A percentile compares a stretch with the other conserved stretches of the same genome.
phyloP scores from a whole-genome alignment of 1,140 invertebrate genomes.

The Brachionus sp. region DNA sequence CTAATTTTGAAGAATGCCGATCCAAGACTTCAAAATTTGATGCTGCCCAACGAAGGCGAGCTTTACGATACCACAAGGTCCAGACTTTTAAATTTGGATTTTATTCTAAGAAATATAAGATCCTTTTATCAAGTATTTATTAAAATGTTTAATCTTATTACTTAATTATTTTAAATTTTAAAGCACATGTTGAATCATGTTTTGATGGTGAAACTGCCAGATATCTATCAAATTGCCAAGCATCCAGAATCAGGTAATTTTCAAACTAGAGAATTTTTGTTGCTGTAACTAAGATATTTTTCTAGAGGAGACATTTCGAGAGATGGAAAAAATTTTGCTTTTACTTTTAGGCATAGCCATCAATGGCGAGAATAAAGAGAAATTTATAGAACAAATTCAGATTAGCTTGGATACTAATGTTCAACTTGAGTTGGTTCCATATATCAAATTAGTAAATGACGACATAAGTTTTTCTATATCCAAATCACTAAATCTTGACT shows the following conservation, averaged over 20 bases:
- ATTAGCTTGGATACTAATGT: not conserved
- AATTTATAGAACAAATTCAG: slow-evolving; percentile 44
- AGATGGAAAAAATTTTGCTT: slow-evolving; percentile 29
- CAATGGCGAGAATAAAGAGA: slow-evolving; percentile 35
- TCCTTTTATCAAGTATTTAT: slow-evolving; percentile 31
- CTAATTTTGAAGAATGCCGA: slow-evolving; percentile 3
- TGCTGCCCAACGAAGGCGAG: slow-evolving; percentile 12
- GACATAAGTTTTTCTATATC: slow-evolving; percentile 30
- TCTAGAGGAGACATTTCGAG: not conserved
- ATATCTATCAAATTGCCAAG: slow-evolving; percentile 38
- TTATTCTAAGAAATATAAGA: slow-evolving; percentile 41
- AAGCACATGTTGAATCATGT: slow-evolving; percentile 8
- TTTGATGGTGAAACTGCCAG: not conserved
- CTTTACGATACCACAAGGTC: not conserved
- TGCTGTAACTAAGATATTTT: not conserved
- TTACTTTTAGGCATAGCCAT: slow-evolving; percentile 26
- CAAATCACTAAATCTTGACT: not conserved
- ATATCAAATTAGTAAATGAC: slow-evolving; percentile 26
- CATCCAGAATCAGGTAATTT: slow-evolving; percentile 27
- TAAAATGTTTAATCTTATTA: not conserved
- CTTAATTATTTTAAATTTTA: not conserved
- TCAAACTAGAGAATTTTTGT: not conserved
- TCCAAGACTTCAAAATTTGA: slow-evolving; percentile 13
- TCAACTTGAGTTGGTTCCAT: slow-evolving; percentile 3
- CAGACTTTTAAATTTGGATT: slow-evolving; percentile 38